These are phyloP conservation scores for Aleiodes alternator DNA, from an alignment of 2,888 invertebrate genomes.

Conservation along the genomic window DNA sequence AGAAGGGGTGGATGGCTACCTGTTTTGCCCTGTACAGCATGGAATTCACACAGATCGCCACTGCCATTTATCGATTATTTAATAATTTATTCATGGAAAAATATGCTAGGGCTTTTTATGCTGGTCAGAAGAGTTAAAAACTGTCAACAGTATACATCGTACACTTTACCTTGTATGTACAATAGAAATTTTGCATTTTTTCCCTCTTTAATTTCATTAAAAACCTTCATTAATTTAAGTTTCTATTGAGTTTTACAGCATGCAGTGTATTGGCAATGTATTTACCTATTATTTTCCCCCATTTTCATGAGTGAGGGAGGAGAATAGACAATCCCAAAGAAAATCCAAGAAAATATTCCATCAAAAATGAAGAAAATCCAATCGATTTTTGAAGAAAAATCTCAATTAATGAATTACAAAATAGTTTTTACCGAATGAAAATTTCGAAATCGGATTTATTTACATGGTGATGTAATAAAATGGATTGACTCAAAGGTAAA, in stretches of 20 bases:
- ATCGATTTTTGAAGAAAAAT: too few relatives aligned
- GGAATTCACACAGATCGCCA: conserved; percentile 59
- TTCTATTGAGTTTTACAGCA: background rate
- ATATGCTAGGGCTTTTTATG: conserved; percentile 31
- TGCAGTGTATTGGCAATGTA: conserved; percentile 17
- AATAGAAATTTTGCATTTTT: background rate
- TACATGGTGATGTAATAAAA: too few relatives aligned
- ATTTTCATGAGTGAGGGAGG: background rate
- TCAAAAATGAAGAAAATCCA: background rate
- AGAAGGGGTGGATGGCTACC: conserved; percentile 37
- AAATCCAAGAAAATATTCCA: conserved; percentile 10
- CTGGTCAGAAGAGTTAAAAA: background rate
- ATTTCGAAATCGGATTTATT: too few relatives aligned
- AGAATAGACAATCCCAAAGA: background rate
- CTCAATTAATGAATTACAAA: too few relatives aligned
- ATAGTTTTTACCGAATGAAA: too few relatives aligned
- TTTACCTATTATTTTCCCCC: background rate
- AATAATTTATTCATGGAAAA: conserved; percentile 70
- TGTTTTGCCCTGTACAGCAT: conserved; percentile 24
- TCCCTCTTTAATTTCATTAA: background rate
- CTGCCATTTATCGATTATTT: conserved; percentile 67
- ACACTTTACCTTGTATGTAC: conserved; percentile 10
- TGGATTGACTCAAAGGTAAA: too few relatives aligned
- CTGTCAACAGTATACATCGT: conserved; percentile 1
- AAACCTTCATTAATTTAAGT: background rate